Evolutionary conservation across 2,888 invertebrate genomes (phyloP), one percentile per base, ranked within the genome.

Genomic region (Fragum fragum): DNA sequence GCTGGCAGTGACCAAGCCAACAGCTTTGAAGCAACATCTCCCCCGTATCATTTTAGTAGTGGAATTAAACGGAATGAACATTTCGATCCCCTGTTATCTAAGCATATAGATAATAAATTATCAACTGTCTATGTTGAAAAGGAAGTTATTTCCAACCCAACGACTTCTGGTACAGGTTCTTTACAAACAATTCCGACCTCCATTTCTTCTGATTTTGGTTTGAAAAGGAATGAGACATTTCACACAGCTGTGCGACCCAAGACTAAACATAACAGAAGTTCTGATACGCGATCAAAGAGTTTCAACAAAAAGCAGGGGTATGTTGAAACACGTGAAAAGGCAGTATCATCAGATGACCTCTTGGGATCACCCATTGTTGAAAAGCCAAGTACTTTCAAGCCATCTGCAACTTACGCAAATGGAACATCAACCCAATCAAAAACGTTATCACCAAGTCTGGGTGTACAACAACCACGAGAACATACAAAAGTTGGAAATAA

Each of bases 161-260:
- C 5, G 18, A n/a, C n/a, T 16, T 47, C 16, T 14, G 18, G 18
- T 47, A 47, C 47, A 47, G 47, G 14, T 16, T 47, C 47, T 9
- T 5, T 14, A 47, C 47, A 47, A 3, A 47, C 47, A 9, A n/a
- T 3, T 16, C 2, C n/a, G 5, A 14, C 14, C 2, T 9, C 42
- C 5, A 26, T 2, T 23, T 66, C 23, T 23, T 2, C 23, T 14
- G 14, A 66, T 23, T 42, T 23, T 26, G 23, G 66, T 0, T 42
- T 66, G 26, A 66, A 42, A 23, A 66, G 66, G 21, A 66, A 66
- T 26, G 66, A 39, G 42, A 66, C 66, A 42, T 66, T 66, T 23
- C n/a, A 66, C 3, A 42, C 9, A 21, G 2, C 28, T 47, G 5
- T n/a, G 6, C 39, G 66, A 42, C 23, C n/a, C 1, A 18, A 66